Evolutionary conservation across 2,888 invertebrate genomes (phyloP).

Genomic region (Lacanobia oleracea): DNA sequence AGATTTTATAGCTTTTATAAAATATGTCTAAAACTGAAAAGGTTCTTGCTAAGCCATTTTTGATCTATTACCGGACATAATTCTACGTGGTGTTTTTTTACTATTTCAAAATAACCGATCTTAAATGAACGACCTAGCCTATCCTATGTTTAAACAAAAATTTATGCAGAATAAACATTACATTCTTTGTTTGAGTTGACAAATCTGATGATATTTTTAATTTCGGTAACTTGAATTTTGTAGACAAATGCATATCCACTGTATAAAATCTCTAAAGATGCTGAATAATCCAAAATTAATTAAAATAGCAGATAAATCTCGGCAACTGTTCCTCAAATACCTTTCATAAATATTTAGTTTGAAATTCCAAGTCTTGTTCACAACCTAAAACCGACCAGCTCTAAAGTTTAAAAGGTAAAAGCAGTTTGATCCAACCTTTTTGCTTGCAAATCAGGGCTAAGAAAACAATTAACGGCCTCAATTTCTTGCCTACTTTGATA

Average conservation of each 20-base stretch:
- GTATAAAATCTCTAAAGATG: neutral
- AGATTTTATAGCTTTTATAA: neutral
- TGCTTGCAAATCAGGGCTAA: slow-evolving; percentile 33
- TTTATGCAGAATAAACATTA: too few relatives aligned
- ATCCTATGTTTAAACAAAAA: too few relatives aligned
- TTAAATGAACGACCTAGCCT: too few relatives aligned
- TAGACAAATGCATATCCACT: neutral
- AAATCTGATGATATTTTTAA: too few relatives aligned
- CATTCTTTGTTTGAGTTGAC: too few relatives aligned
- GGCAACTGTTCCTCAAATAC: neutral
- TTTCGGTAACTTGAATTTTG: neutral
- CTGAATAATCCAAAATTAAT: neutral
- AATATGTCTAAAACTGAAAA: neutral
- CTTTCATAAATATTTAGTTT: neutral
- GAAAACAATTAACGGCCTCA: slow-evolving; percentile 51
- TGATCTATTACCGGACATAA: neutral
- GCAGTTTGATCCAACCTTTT: slow-evolving; percentile 19
- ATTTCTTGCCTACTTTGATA: slow-evolving; percentile 39
- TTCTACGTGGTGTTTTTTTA: neutral
- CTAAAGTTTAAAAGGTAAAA: slow-evolving; percentile 4
- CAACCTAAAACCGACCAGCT: neutral
- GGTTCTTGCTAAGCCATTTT: neutral
- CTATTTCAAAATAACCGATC: neutral
- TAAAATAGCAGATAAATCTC: neutral
- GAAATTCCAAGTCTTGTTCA: neutral